Evolutionary conservation across 2,113 vertebrate species (phyloP), one percentile per base, ranked within the genome.

Genomic region (Corythornis madagascariensis): DNA sequence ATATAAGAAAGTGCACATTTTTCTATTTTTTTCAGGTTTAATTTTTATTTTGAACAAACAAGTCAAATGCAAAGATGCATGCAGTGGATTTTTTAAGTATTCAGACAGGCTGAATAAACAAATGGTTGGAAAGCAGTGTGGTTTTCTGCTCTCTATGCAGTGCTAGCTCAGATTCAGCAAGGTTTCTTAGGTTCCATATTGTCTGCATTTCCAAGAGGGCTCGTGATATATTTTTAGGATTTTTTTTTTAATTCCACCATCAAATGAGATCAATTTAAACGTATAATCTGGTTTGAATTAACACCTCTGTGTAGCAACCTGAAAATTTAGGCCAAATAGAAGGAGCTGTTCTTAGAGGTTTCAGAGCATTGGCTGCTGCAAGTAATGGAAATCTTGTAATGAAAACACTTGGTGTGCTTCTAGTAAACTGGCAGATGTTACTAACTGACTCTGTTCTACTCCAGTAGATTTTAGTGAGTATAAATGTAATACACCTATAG

Each of bases 401-500:
- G 80, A 80, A 84, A 81, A 2, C 29, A 48, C 21, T 66, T 43
- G 1, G 2, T 60, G 19, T 81, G 38, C 63, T 93, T 92, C 61
- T 81, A 74, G 73, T 50, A 75, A 87, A 93, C 60, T 38, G 52
- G 25, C 47, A 84, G 89, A 86, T 78, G 50, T 83, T 86, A 86
- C 57, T 38, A n/a, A 76, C 47, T 72, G 45, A 55, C 48, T 70
- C 25, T 86, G 28, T 80, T 92, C 55, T 33, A 59, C 18, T 90
- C 31, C 67, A 57, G n/a, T 33, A 89, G 33, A 78, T 81, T 78
- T 83, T 75, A 86, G 0, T 45, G 89, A 73, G 11, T 16, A 38
- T 61, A 56, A 90, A 16, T 42, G 52, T 61, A 82, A 72, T 19
- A 63, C 10, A 43, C 42, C 29, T 33, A 35, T 3, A 67, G 38